Evolutionary conservation across 2,113 vertebrate species (phyloP).

Genomic region (Sander vitreus): DNA sequence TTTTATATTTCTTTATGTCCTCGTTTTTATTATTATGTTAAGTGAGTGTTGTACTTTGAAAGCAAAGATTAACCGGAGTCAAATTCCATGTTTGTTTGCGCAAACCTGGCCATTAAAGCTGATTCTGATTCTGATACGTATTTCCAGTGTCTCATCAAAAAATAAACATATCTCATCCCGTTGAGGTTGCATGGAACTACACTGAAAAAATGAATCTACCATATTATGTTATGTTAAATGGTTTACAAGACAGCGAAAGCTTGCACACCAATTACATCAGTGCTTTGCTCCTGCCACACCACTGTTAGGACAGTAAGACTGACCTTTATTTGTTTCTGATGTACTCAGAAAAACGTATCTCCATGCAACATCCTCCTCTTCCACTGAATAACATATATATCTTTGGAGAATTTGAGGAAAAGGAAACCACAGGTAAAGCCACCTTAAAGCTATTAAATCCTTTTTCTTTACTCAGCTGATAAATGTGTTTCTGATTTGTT

Average conservation of each 20-base stretch:
- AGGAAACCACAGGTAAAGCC: no score
- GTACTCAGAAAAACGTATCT: background rate
- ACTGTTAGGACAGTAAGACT: background rate
- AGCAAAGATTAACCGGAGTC: no score
- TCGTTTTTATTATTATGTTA: no score
- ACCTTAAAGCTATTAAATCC: no score
- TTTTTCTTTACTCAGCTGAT: background rate
- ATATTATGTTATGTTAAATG: background rate
- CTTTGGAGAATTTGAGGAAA: no score
- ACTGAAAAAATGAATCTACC: background rate
- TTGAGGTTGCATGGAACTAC: background rate
- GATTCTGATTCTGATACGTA: background rate
- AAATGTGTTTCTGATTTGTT: background rate
- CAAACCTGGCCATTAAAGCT: no score
- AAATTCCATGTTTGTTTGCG: no score
- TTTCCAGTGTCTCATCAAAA: background rate
- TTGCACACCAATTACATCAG: background rate
- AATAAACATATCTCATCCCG: background rate
- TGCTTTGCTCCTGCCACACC: background rate
- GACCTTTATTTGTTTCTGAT: background rate
- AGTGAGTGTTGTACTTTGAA: no score
- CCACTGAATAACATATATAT: background rate
- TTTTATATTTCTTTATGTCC: no score
- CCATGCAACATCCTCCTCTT: conserved; percentile 3
- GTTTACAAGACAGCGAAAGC: background rate